Base-by-base conservation (phyloP, 92 coral and sea anemone genomes). In the Actinernus sp. region DNA sequence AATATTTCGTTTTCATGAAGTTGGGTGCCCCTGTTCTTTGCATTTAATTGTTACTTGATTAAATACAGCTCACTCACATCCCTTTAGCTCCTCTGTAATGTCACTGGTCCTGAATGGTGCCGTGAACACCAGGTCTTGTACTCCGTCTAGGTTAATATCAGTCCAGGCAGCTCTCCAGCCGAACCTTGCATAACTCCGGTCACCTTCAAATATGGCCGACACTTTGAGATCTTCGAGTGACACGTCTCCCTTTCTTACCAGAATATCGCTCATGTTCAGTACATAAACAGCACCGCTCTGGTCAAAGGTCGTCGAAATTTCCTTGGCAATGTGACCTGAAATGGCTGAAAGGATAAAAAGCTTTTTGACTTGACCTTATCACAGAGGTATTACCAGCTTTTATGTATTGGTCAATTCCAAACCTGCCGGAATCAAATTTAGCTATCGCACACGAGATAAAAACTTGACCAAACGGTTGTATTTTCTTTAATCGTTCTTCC, bases 51-150 rank as follows among this genome's bases (percentile, higher is more conserved):
- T 63, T 55, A 26, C 49, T 31, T 12, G 34, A 2, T 37, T 6
- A 16, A 18, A 19, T 10, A 30, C 13, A 13, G 9, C 50, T 47
- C 21, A 38, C 78, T 23, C 45, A 93, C 98, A 96, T 79, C 97
- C 97, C 4, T 12, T 17, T 10, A 86, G 68, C 65, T 78, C 87
- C 18, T 82, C 91, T 17, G 96, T 90, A n/a, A 93, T 31, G 55
- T 93, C 97, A 43, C 63, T 38, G 11, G 98, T 91, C 34, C 93
- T 85, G 53, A 91, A 93, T 20, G 98, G 97, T 17, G 98, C 89
- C 0, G 97, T 77, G 63, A 93, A 66, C 26, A 93, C 55, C 48
- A 93, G 64, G 62, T 93, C 98, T 33, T 85, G 68, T 0, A 87
- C 22, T 2, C 93, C 97, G 74, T 93, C 98, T 26, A 68, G 68